phyloP scores from a whole-genome alignment of 2,113 vertebrate genomes.

The Clarias gariepinus region DNA sequence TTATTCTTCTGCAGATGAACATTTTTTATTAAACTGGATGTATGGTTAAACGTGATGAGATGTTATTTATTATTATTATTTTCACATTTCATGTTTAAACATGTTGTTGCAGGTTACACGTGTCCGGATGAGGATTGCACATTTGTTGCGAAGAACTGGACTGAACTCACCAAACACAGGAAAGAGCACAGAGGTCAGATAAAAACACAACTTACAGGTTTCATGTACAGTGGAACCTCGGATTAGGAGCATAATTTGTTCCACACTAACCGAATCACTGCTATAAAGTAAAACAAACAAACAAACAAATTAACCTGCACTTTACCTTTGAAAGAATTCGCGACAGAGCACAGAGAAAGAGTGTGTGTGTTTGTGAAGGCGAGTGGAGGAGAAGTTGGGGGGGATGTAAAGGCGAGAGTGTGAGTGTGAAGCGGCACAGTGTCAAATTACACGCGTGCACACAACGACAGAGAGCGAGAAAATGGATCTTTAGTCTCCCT shows the following conservation, averaged over 20 bases:
- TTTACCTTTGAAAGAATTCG: too few relatives aligned
- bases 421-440: too few relatives aligned
- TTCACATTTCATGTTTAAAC: not conserved
- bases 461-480: too few relatives aligned
- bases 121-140: slow-evolving; percentile 80
- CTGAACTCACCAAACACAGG: slow-evolving; percentile 81
- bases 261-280: too few relatives aligned
- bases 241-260: too few relatives aligned
- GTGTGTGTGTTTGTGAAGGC: too few relatives aligned
- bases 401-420: too few relatives aligned
- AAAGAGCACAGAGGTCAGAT: slow-evolving; percentile 79
- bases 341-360: too few relatives aligned
- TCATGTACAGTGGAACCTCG: too few relatives aligned
- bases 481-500: too few relatives aligned
- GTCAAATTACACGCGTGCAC: too few relatives aligned
- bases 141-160: slow-evolving; percentile 87
- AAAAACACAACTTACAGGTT: not conserved
- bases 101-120: slow-evolving; percentile 74
- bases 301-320: not conserved
- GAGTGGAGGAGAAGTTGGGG: too few relatives aligned
- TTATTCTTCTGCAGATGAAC: not conserved
- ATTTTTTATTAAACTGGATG: not conserved
- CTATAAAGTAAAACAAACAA: not conserved
- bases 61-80: not conserved
- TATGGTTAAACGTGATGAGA: not conserved